Base-by-base conservation (phyloP, 2,797 vertebrate species). In the Scolopax rusticola region DNA sequence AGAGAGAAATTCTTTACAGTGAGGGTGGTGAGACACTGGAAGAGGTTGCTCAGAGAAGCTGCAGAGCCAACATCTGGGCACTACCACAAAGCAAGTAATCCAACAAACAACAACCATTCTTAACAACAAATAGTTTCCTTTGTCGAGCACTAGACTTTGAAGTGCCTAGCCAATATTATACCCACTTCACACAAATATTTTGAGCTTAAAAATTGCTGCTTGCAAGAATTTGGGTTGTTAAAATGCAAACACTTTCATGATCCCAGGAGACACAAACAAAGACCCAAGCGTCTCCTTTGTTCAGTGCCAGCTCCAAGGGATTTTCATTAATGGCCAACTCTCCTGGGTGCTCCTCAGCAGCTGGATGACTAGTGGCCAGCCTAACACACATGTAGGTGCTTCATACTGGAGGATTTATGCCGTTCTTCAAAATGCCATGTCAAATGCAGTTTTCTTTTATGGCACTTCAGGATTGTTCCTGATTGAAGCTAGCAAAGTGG, bases 391-490 rank as follows among this genome's bases (percentile, higher is more conserved):
- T 0, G 0, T 5, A n/a, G 47, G 20, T 18, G 8, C 48, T 36
- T 47, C 2, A 0, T 57, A 36, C 18, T 32, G 36, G 9, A 78
- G 28, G 14, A 57, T 80, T 92, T 71, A 48, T 24, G 14, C 12
- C 0, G 0, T 53, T 64, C 38, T 79, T 67, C 65, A 50, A 64
- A 27, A 45, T 23, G 11, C 32, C 4, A 0, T 4, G 20, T 28
- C 53, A 77, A 84, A 81, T 27, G 3, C 38, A 18, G 11, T 48
- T 89, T 83, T 80, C 41, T 53, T 53, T 50, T 45, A 78, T 3
- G 14, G 21, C 47, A 12, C 8, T 89, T 87, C 19, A 77, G 82
- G 32, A 87, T 0, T 60, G 36, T 28, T 25, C n/a, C 30, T 89
- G 45, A 47, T 80, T 76, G 70, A 79, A 95, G 51, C 14, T 45